A percentile compares a stretch with the other conserved stretches of the same genome.
phyloP scores from a whole-genome alignment of 2,113 vertebrate genomes.

The Ochotona princeps region DNA sequence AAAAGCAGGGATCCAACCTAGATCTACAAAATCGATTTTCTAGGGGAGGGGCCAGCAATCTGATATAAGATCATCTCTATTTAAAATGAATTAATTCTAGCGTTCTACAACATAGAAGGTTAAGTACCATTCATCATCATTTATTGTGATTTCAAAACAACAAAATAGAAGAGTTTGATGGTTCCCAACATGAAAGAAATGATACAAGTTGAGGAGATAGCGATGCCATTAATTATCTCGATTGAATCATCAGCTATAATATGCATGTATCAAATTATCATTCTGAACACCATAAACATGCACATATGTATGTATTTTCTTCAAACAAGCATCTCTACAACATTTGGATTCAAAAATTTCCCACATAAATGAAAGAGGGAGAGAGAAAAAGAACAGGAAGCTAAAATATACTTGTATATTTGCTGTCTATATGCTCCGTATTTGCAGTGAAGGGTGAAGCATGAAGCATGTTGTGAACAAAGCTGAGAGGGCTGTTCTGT shows the following conservation, averaged over 20 bases:
- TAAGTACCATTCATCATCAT: neutral
- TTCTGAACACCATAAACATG: neutral
- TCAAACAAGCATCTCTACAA: neutral
- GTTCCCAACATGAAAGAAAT: neutral
- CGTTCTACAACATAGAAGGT: neutral
- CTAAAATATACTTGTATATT: fast-evolving
- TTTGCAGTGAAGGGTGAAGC: neutral
- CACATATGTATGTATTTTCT: neutral
- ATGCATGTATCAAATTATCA: neutral
- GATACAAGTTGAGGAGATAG: neutral
- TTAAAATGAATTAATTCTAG: neutral
- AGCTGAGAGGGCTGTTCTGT: neutral
- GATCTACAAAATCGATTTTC: neutral
- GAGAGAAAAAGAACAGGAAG: neutral
- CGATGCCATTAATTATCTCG: neutral
- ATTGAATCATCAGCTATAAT: neutral
- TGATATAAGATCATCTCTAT: neutral
- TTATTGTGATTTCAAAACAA: neutral
- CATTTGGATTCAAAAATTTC: neutral
- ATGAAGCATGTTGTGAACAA: neutral
- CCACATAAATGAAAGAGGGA: neutral
- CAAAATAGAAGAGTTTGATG: neutral
- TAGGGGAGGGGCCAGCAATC: neutral
- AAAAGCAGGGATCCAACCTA: neutral
- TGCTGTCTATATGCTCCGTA: neutral